phyloP scores from a whole-genome alignment of 2,113 vertebrate species.

The Climacteris rufus region DNA sequence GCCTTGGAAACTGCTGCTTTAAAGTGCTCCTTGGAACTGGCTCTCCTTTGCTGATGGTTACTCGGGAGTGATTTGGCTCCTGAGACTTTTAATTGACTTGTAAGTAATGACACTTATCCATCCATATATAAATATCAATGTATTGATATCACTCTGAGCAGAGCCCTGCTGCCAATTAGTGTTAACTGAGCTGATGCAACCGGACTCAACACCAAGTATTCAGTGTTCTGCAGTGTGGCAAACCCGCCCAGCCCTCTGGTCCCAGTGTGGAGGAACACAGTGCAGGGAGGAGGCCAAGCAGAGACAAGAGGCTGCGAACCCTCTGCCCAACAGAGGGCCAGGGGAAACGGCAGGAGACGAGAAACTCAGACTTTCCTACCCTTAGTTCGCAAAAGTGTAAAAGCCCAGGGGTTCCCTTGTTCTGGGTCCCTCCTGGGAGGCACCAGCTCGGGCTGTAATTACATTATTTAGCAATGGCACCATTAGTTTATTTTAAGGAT shows the following conservation, averaged over 20 bases:
- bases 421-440: not conserved
- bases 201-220: not conserved
- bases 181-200: not conserved
- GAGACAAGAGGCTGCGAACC: not conserved
- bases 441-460: not conserved
- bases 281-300: not conserved
- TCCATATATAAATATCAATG: not conserved
- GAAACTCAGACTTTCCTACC: not conserved
- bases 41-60: not conserved
- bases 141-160: not conserved
- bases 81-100: not conserved
- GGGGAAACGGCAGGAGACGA: not conserved
- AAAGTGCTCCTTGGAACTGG: not conserved
- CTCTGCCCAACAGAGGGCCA: not conserved
- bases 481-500: not conserved
- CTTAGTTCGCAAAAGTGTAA: too few relatives aligned
- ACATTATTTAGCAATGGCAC: not conserved
- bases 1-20: not conserved
- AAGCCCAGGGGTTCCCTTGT: not conserved
- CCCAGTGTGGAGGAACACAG: not conserved
- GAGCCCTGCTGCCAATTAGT: not conserved
- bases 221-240: not conserved
- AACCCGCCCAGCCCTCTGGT: not conserved
- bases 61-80: not conserved
- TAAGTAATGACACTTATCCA: not conserved